Percentiles rank a stretch among this genome's conserved stretches.
Evolutionary conservation across 2,888 invertebrate genomes (phyloP).

Genomic region (Pogonocherus hispidulus): DNA sequence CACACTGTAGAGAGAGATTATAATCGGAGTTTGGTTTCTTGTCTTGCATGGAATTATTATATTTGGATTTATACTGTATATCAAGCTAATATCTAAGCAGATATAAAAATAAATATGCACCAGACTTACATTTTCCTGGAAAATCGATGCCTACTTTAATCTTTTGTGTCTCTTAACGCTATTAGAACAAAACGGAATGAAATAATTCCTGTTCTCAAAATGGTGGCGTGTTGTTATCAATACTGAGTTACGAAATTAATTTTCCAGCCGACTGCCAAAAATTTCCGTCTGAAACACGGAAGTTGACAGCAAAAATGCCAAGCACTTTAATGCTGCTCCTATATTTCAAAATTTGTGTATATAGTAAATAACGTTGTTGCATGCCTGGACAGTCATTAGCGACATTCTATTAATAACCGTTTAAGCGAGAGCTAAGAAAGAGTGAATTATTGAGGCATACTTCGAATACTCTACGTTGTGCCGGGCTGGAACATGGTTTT

Average conservation of each 20-base stretch:
- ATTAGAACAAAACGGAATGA: neutral
- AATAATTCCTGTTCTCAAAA: neutral
- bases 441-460: slow-evolving; percentile 1
- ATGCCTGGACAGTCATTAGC: slow-evolving; percentile 8
- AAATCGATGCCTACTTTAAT: too few relatives aligned
- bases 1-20: too few relatives aligned
- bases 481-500: too few relatives aligned
- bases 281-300: slow-evolving; percentile 15
- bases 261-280: neutral
- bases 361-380: slow-evolving; percentile 10
- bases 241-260: slow-evolving; percentile 1
- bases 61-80: too few relatives aligned
- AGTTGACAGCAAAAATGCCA: slow-evolving; percentile 12
- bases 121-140: too few relatives aligned
- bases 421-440: neutral
- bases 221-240: neutral
- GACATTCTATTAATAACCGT: slow-evolving; percentile 16
- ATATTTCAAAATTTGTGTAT: slow-evolving; percentile 21
- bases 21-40: too few relatives aligned
- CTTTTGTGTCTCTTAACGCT: too few relatives aligned
- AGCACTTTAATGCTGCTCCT: slow-evolving; percentile 16
- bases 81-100: too few relatives aligned
- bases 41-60: too few relatives aligned
- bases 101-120: too few relatives aligned
- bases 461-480: slow-evolving; percentile 7